Evolutionary conservation across 35 echinoderm and acorn worm species (phyloP).

Genomic region (Heliocidaris tuberculata): DNA sequence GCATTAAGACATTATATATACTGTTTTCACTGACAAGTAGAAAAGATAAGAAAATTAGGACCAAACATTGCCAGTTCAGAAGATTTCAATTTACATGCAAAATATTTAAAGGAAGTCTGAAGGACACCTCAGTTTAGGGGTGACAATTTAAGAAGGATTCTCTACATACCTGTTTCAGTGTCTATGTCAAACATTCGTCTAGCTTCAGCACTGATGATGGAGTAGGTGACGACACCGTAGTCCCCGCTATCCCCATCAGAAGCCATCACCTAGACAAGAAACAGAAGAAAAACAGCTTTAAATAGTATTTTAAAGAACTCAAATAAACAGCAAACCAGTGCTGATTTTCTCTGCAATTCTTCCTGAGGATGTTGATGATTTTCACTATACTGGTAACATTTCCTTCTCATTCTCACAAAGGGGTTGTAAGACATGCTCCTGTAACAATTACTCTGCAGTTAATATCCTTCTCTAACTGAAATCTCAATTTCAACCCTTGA

Average conservation of each 20-base stretch:
- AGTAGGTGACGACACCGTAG: slow-evolving; percentile 73
- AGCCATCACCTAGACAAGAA: slow-evolving; percentile 55
- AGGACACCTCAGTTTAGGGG: neutral
- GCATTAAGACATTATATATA: neutral
- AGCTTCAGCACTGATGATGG: slow-evolving; percentile 76
- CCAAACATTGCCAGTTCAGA: neutral
- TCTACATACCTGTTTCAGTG: slow-evolving; percentile 62
- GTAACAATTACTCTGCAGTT: no score
- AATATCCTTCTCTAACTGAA: no score
- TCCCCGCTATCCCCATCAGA: slow-evolving; percentile 73
- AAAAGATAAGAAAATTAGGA: neutral
- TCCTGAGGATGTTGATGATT: no score
- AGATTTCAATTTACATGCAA: neutral
- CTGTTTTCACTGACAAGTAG: neutral
- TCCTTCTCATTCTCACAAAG: no score
- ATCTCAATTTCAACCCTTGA: no score
- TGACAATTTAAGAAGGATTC: neutral
- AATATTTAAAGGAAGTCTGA: neutral
- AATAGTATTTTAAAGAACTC: no score
- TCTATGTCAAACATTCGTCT: slow-evolving; percentile 78
- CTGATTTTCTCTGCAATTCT: no score
- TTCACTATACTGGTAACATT: no score
- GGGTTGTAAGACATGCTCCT: no score
- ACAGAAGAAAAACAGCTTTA: neutral
- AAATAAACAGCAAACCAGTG: no score